phyloP scores from a whole-genome alignment of 2,113 vertebrate genomes.

The Urocynchramus pylzowi region DNA sequence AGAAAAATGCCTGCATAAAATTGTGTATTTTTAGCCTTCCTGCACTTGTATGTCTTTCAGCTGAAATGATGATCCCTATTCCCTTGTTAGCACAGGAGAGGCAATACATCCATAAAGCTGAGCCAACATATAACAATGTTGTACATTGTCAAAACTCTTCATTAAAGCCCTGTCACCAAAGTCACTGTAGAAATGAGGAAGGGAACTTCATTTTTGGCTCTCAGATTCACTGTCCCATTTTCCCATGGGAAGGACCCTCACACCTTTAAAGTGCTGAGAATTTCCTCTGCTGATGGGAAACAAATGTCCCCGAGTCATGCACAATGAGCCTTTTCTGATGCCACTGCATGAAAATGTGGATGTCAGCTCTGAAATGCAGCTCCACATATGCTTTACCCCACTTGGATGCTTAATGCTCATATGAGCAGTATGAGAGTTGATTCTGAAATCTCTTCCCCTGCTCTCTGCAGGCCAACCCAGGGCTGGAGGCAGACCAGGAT shows the following conservation, averaged over 20 bases:
- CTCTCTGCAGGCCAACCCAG: background rate
- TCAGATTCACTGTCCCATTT: background rate
- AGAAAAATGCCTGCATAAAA: background rate
- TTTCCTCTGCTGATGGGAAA: conserved; percentile 9
- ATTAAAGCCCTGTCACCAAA: background rate
- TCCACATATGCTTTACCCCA: background rate
- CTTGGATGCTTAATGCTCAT: background rate
- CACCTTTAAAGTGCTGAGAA: background rate
- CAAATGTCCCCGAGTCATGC: background rate
- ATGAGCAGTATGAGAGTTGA: background rate
- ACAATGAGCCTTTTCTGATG: background rate
- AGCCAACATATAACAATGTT: background rate
- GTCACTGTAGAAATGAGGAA: background rate
- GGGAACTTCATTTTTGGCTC: background rate
- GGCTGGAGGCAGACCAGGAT: background rate
- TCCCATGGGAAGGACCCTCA: background rate
- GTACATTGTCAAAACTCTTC: background rate
- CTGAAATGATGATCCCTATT: background rate
- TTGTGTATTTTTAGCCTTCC: background rate
- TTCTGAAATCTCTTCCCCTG: background rate
- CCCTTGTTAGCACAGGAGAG: background rate
- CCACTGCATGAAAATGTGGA: background rate
- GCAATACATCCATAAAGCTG: background rate
- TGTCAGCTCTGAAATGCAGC: background rate
- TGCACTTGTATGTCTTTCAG: background rate